A percentile compares a stretch with the other conserved stretches of the same genome.
phyloP scores from a whole-genome alignment of 2,797 vertebrate genomes.

The Smutsia temminckii region DNA sequence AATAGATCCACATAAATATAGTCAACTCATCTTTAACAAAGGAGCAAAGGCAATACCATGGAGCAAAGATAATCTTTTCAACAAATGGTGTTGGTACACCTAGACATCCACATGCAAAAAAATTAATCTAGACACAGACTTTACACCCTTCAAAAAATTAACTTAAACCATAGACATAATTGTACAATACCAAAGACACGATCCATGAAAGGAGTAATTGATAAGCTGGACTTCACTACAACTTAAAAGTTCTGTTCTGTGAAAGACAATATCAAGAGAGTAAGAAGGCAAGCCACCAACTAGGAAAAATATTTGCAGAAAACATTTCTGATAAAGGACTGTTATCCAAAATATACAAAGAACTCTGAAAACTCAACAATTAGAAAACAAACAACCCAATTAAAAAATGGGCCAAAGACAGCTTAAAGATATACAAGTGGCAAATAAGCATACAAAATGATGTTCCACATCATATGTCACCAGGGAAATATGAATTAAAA shows the following conservation, averaged over 20 bases:
- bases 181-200: neutral
- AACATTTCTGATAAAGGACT: neutral
- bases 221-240: neutral
- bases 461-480: neutral
- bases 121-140: neutral
- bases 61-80: neutral
- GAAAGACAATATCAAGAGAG: slow-evolving; percentile 15
- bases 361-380: slow-evolving; percentile 22
- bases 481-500: neutral
- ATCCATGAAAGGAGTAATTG: neutral
- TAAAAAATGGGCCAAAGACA: neutral
- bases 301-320: slow-evolving; percentile 7
- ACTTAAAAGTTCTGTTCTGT: neutral
- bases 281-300: neutral
- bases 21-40: neutral
- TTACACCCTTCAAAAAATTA: slow-evolving; percentile 9
- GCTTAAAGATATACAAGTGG: neutral
- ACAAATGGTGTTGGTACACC: neutral
- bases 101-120: neutral
- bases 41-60: neutral
- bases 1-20: neutral
- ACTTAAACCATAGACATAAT: neutral
- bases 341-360: neutral
- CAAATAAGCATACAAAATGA: slow-evolving; percentile 13
- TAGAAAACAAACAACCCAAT: neutral